Base-by-base conservation (phyloP, 2,888 invertebrate genomes). In the Drosophila monieri region DNA sequence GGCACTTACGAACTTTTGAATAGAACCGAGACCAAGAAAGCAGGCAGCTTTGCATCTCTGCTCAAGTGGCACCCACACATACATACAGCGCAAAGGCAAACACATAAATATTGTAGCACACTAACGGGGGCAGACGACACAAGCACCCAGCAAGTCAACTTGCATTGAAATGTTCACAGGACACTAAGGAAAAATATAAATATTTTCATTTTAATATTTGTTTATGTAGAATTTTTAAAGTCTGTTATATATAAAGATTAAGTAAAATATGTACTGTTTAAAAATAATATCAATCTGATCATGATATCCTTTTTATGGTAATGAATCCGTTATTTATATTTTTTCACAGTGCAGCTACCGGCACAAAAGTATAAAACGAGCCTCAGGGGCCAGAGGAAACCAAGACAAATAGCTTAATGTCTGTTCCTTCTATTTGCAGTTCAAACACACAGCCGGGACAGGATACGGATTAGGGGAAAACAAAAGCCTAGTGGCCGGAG, bases 401-500 rank as follows among this genome's bases (percentile, higher is more conserved):
- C 74, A 76, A 76, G 78, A 80, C 78, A 83, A 83, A 79, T 83
- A 85, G 68, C 78, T 75, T 84, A 85, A 83, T 85, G 83, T 75
- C 77, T 85, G 46, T 46, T 61, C 30, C 73, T 83, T 76, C 80
- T 84, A 75, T 83, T 84, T 84, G 86, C 84, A 84, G 83, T 71
- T 84, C 75, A 85, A 85, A 84, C 80, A 83, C 15, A 78, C 65
- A 74, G 58, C 44, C 57, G 52, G 53, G 32, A 23, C 52, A 37
- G 46, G 49, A 41, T 10, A 70, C 57, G 62, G 18, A 48, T 27
- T 30, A 32, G 32, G 10, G 21, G 10, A 51, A 30, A 49, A 37
- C 49, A 48, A 41, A 55, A 53, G 59, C 55, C 65, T 43, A 49
- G 49, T 49, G 48, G 70, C 41, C 55, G 52, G 56, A 55, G 52